Conservation (phyloP, 23 tunicate genomes). For the Aplidium turbinatum region DNA sequence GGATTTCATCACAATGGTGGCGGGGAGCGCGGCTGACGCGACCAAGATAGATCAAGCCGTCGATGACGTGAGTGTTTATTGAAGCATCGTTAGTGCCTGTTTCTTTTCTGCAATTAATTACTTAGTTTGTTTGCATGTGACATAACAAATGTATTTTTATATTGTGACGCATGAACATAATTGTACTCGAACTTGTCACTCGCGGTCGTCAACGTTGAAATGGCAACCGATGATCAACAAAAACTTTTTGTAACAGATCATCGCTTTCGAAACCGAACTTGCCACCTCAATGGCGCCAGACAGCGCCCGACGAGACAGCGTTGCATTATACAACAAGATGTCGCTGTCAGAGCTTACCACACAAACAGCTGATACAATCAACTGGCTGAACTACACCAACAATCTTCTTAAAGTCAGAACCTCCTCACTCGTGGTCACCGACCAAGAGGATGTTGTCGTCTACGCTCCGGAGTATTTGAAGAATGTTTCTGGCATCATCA, state of each 20-base stretch:
- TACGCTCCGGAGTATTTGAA: conserved; percentile 63
- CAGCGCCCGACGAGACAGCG: conserved; percentile 62
- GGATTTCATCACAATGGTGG: conserved; percentile 49
- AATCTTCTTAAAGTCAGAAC: background rate
- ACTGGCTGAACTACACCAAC: conserved; percentile 65
- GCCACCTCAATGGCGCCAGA: conserved; percentile 61
- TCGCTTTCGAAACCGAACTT: conserved; percentile 65
- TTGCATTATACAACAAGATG: conserved; percentile 65
- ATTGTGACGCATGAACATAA: too few species aligned
- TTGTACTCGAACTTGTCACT: too few species aligned
- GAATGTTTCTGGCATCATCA: conserved; percentile 48
- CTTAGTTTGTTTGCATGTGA: too few species aligned
- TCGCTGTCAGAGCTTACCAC: conserved; percentile 40
- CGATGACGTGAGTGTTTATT: conserved; percentile 31
- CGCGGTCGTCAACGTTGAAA: too few species aligned
- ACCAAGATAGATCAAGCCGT: conserved; percentile 15
- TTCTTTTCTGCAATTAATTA: too few species aligned
- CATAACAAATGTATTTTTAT: too few species aligned
- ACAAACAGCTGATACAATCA: conserved; percentile 16
- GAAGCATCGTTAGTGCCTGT: background rate
- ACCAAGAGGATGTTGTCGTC: conserved; percentile 42
- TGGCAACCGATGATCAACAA: too few species aligned
- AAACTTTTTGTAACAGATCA: conserved; percentile 32
- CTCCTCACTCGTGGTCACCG: background rate
- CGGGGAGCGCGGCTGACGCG: conserved; percentile 20